Evolutionary conservation across 2,888 invertebrate genomes (phyloP).

Genomic region (Cyclophora albipunctata): DNA sequence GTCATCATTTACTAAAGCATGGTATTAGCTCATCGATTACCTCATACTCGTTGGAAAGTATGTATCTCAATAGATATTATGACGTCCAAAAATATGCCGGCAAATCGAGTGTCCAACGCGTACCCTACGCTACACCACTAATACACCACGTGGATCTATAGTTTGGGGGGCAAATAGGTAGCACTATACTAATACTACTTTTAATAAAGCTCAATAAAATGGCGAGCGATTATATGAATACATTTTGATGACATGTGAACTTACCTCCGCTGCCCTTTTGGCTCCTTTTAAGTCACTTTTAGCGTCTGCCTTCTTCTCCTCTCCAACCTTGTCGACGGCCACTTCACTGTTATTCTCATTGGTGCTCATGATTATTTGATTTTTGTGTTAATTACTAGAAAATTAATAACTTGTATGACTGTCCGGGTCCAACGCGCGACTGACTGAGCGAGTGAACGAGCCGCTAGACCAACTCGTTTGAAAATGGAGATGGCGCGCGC

Average conservation of each 20-base stretch:
- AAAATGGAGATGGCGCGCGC: constrained; percentile 89
- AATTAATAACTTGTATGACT: constrained; percentile 62
- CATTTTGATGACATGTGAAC: constrained; percentile 72
- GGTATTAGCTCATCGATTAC: constrained; percentile 60
- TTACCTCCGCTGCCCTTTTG: constrained; percentile 91
- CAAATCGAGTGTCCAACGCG: constrained; percentile 24
- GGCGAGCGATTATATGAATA: constrained; percentile 70
- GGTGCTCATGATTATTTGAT: constrained; percentile 72
- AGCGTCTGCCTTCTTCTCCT: constrained; percentile 81
- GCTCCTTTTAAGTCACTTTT: constrained; percentile 91
- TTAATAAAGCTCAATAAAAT: constrained; percentile 64
- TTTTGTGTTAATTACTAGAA: constrained; percentile 62
- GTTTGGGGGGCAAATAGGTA: constrained; percentile 15
- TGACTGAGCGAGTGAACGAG: constrained; percentile 77
- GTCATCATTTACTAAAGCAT: constrained; percentile 24
- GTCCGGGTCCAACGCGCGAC: constrained; percentile 80
- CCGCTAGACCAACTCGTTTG: constrained; percentile 79
- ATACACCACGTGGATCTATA: constrained; percentile 41
- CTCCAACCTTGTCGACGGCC: constrained; percentile 89
- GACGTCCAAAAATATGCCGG: constrained; percentile 69
- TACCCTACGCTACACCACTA: constrained; percentile 15
- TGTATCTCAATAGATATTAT: constrained; percentile 36
- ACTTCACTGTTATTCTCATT: constrained; percentile 89
- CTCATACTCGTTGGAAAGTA: constrained; percentile 42
- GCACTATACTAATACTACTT: constrained; percentile 29